Evolutionary conservation across 2,888 invertebrate genomes (phyloP).

Genomic region (Sesia apiformis): DNA sequence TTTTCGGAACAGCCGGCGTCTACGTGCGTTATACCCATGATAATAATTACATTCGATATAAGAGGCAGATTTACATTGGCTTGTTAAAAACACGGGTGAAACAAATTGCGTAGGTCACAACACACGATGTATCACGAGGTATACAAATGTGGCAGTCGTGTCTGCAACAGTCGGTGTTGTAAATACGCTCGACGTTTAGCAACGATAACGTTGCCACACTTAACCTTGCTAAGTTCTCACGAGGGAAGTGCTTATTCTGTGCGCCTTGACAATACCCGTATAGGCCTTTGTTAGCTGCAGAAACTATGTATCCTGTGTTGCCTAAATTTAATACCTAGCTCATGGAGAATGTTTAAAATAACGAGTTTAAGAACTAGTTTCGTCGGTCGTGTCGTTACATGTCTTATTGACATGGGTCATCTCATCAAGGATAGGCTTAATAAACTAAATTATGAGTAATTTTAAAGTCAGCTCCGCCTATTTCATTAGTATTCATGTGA

Average conservation of each 20-base stretch:
- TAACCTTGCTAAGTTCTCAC: constrained; percentile 74
- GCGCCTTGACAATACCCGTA: constrained; percentile 70
- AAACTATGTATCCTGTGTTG: constrained; percentile 53
- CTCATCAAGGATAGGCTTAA: background rate
- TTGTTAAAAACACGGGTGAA: constrained; percentile 3
- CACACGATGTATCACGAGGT: constrained; percentile 26
- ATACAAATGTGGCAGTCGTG: constrained; percentile 54
- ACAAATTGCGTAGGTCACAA: constrained; percentile 17
- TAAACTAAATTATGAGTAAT: background rate
- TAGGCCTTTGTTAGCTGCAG: constrained; percentile 59
- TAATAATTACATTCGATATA: background rate
- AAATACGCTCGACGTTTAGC: constrained; percentile 71
- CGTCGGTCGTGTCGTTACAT: background rate
- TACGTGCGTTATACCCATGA: constrained; percentile 23
- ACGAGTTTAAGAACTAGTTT: background rate
- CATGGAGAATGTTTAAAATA: background rate
- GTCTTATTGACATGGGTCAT: background rate
- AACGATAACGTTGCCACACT: constrained; percentile 71
- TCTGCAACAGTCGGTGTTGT: constrained; percentile 67
- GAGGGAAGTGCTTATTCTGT: constrained; percentile 72
- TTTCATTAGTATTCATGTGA: background rate
- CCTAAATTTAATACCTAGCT: constrained; percentile 30
- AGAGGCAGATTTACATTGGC: too few species aligned
- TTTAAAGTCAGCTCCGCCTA: background rate
- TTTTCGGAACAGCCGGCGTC: constrained; percentile 51